These are phyloP conservation scores for Halcyon malimbica DNA, from an alignment of 2,113 vertebrate genomes.

Conservation along the genomic window DNA sequence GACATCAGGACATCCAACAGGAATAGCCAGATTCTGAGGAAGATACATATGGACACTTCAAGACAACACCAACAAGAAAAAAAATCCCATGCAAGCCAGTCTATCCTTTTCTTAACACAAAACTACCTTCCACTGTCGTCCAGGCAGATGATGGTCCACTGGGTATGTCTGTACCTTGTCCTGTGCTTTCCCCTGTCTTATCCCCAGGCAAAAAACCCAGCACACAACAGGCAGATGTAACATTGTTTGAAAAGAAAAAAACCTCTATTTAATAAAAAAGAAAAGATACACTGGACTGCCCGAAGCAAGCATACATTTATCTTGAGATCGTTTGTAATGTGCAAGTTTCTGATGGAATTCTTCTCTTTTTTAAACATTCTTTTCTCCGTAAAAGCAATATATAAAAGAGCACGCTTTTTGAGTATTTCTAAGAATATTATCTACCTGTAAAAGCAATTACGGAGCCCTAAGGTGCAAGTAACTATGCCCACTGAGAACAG, in stretches of 20 bases:
- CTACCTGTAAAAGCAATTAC: not conserved
- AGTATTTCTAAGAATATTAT: not conserved
- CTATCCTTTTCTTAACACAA: not conserved
- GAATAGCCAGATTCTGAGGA: not conserved
- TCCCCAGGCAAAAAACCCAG: not conserved
- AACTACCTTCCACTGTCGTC: not conserved
- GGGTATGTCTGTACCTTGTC: not conserved
- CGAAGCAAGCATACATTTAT: not conserved
- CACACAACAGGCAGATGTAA: not conserved
- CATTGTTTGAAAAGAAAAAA: not conserved
- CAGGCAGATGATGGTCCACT: not conserved
- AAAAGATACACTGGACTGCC: not conserved
- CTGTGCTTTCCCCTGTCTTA: not conserved
- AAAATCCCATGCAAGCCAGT: rapidly evolving
- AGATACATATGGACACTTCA: rapidly evolving
- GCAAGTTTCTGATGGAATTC: not conserved
- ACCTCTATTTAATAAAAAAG: not conserved
- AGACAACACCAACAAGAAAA: not conserved
- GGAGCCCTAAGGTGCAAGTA: not conserved
- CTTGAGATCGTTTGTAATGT: not conserved
- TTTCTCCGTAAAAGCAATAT: not conserved
- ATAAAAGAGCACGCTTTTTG: not conserved
- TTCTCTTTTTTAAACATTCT: not conserved
- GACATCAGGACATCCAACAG: not conserved
- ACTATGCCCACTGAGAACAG: not conserved